Evolutionary conservation across 1,140 invertebrate species (phyloP).

Genomic region (Diachasma alloeum): DNA sequence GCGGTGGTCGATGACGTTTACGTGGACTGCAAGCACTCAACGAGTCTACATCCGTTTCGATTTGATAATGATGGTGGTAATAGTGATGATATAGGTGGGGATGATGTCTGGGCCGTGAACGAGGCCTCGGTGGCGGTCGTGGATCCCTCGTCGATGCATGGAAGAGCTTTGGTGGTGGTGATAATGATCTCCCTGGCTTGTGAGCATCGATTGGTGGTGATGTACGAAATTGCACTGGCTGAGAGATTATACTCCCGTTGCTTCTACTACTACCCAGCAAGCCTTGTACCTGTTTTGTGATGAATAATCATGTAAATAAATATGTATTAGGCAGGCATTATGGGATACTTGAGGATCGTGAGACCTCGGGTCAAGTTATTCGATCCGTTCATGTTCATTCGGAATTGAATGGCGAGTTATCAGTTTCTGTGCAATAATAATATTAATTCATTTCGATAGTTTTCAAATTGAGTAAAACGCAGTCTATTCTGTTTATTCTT

Average conservation of each 20-base stretch:
- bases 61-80: constrained; percentile 40
- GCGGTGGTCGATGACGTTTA: constrained; percentile 71
- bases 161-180: constrained; percentile 79
- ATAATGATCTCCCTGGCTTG: constrained; percentile 76
- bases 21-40: constrained; percentile 69
- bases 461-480: no score
- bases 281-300: constrained; percentile 65
- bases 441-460: no score
- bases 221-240: constrained; percentile 87
- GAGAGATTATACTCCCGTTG: constrained; percentile 65
- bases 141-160: constrained; percentile 67
- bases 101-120: constrained; percentile 50
- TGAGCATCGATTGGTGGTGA: constrained; percentile 88
- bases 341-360: background rate
- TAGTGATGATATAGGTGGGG: constrained; percentile 46
- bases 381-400: no score
- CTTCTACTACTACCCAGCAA: constrained; percentile 62
- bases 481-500: no score
- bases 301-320: background rate
- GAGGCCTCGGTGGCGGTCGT: constrained; percentile 42
- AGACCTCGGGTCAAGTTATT: background rate
- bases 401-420: no score
- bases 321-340: no score
- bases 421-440: no score
- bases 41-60: constrained; percentile 49